These are phyloP conservation scores for Glaucomys volans DNA, from an alignment of 2,113 vertebrate genomes.

Conservation along the genomic window DNA sequence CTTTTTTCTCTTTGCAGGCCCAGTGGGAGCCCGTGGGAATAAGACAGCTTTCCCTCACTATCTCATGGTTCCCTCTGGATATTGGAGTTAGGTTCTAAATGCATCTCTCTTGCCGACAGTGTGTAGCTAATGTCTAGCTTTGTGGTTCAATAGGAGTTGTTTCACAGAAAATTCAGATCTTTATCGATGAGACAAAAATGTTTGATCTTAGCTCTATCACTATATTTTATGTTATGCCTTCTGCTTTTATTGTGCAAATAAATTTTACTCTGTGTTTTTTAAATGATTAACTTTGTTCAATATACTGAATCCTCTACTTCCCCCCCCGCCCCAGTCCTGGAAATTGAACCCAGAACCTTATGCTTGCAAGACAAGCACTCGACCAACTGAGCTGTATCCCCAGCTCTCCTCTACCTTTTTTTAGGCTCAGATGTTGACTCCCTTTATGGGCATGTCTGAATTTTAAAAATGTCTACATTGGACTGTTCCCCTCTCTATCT, in stretches of 20 bases:
- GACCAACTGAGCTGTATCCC: too few relatives aligned
- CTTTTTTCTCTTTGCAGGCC: neutral
- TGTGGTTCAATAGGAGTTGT: neutral
- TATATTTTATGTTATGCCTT: neutral
- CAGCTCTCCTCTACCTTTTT: neutral
- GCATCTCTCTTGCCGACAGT: neutral
- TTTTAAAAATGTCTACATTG: neutral
- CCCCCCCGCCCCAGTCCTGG: too few relatives aligned
- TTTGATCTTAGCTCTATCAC: slow-evolving; percentile 2
- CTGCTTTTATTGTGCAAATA: slow-evolving; percentile 32
- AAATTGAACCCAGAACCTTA: too few relatives aligned
- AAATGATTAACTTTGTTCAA: neutral
- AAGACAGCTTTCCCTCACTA: neutral
- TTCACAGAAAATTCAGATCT: neutral
- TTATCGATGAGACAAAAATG: neutral
- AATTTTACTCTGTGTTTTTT: neutral
- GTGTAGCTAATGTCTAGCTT: neutral
- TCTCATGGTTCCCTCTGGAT: neutral
- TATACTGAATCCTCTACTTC: neutral
- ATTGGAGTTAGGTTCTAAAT: neutral
- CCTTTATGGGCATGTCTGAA: neutral
- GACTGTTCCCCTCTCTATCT: neutral
- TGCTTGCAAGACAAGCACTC: too few relatives aligned
- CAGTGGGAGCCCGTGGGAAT: neutral
- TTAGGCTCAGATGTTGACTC: neutral